Percentiles rank a stretch among this genome's conserved stretches.
Evolutionary conservation across 2,888 invertebrate genomes (phyloP).

Genomic region (Catonia carolina): DNA sequence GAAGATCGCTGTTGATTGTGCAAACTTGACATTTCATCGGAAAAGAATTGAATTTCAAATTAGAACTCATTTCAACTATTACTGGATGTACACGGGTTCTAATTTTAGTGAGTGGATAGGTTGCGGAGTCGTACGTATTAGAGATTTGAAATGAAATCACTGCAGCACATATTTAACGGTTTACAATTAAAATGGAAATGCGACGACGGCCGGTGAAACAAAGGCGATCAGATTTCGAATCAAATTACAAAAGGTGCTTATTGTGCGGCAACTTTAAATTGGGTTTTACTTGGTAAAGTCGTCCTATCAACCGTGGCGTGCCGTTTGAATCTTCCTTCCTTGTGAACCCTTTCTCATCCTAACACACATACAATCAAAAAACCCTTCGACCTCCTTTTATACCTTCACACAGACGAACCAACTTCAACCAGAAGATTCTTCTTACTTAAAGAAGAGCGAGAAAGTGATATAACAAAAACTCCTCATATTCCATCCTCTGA

Average conservation of each 20-base stretch:
- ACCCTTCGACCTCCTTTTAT: too few relatives aligned
- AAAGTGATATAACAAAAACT: too few relatives aligned
- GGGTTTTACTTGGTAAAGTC: constrained; percentile 8
- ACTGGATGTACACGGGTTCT: too few relatives aligned
- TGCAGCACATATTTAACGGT: constrained; percentile 14
- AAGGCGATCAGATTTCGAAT: constrained; percentile 10
- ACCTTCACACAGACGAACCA: too few relatives aligned
- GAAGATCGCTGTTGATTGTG: too few relatives aligned
- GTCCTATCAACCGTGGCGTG: background rate
- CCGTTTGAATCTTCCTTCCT: too few relatives aligned
- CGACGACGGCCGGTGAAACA: background rate
- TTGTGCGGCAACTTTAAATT: constrained; percentile 9
- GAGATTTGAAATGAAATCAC: background rate
- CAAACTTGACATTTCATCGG: background rate
- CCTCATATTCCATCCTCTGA: too few relatives aligned
- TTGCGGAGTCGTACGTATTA: too few relatives aligned
- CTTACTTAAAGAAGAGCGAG: too few relatives aligned
- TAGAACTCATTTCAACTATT: background rate
- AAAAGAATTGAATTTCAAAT: constrained; percentile 12
- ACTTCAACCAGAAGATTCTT: too few relatives aligned
- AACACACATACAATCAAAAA: too few relatives aligned
- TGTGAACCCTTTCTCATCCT: too few relatives aligned
- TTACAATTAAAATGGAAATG: constrained; percentile 20
- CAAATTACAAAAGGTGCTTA: constrained; percentile 15
- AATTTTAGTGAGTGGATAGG: background rate